Evolutionary conservation across 2,113 vertebrate genomes (phyloP).

Genomic region (Eudyptes chrysolophus): DNA sequence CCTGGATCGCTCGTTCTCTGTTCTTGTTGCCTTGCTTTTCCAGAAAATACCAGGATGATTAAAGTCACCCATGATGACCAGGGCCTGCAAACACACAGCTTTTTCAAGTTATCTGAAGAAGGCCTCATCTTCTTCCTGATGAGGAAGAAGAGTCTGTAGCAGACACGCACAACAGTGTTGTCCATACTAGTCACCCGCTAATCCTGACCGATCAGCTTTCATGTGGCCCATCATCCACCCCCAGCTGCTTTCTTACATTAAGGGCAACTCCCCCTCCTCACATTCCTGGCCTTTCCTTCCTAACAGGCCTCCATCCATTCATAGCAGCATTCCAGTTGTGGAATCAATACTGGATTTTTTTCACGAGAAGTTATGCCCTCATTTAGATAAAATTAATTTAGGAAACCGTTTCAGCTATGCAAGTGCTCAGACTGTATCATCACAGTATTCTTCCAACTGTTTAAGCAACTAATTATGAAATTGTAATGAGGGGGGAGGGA

Average conservation of each 20-base stretch:
- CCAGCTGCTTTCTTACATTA: neutral
- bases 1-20: neutral
- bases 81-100: neutral
- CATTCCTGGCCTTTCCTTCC: neutral
- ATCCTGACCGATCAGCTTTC: neutral
- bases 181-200: neutral
- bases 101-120: neutral
- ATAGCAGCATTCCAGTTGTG: neutral
- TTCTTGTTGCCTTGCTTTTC: neutral
- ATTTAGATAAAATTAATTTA: neutral
- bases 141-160: neutral
- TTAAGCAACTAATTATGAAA: neutral
- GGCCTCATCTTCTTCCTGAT: neutral
- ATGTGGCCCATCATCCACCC: neutral
- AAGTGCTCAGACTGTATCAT: neutral
- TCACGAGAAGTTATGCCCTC: neutral
- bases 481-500: neutral
- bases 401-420: neutral
- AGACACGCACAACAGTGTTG: neutral
- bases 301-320: neutral
- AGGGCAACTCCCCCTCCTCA: neutral
- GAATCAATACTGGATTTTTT: neutral
- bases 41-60: neutral
- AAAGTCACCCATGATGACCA: neutral
- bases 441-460: neutral